Percentiles rank a stretch among this genome's conserved stretches.
Evolutionary conservation across 2,797 vertebrate genomes (phyloP).

Genomic region (Picus viridis): DNA sequence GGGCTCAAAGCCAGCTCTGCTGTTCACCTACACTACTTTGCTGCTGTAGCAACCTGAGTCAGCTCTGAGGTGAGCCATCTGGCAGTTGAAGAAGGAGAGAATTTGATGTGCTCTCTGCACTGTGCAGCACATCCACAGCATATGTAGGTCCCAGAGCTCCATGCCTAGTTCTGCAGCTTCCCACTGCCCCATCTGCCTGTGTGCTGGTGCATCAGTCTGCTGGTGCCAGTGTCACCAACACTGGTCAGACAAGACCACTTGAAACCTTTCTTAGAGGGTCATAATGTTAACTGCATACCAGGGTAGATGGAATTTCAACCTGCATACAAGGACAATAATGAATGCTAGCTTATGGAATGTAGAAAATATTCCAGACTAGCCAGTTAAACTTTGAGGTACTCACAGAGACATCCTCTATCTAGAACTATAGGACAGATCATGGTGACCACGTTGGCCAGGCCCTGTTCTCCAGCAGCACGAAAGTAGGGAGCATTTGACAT

Average conservation of each 20-base stretch:
- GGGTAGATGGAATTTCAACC: not conserved
- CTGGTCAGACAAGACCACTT: not conserved
- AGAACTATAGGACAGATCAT: not conserved
- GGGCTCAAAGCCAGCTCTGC: slow-evolving; percentile 46
- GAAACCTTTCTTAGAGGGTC: not conserved
- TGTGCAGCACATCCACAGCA: not conserved
- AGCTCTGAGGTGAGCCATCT: not conserved
- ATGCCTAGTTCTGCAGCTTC: not conserved
- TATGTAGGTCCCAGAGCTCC: not conserved
- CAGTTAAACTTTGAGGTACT: not conserved
- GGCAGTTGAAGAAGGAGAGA: not conserved
- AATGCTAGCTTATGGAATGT: not conserved
- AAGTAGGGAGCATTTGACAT: not conserved
- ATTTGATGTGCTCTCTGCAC: not conserved
- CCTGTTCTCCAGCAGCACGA: not conserved
- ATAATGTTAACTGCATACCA: no score
- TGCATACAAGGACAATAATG: not conserved
- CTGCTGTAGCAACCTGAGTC: not conserved
- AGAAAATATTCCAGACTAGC: not conserved
- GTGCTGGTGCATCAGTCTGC: not conserved
- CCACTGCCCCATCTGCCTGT: not conserved
- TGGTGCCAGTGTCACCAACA: fast-evolving
- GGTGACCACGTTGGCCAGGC: not conserved
- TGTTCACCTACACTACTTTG: not conserved
- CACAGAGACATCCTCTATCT: not conserved